Base-by-base conservation (phyloP, 2,113 vertebrate species). In the Penelope pileata region DNA sequence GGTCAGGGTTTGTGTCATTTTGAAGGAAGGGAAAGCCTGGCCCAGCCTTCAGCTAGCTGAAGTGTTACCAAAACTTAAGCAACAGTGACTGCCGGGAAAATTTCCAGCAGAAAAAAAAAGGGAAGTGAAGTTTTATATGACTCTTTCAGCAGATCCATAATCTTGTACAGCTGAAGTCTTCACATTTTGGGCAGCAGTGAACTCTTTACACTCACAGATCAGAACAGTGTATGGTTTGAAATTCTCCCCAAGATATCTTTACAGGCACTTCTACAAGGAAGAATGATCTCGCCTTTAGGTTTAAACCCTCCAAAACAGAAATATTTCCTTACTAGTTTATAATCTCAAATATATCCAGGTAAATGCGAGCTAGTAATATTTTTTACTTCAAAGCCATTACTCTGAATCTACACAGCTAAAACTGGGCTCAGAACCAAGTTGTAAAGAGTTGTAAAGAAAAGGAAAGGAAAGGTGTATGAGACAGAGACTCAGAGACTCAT, bases 1-100 rank as follows among this genome's bases (percentile, higher is more conserved):
- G 48, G 73, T 56, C 34, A 79, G 50, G 17, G n/a, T 62, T 80
- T 5, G 2, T 32, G 60, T 26, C 64, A 73, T 40, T 0, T 0
- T 13, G 17, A 93, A 40, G 58, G 30, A 94, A 70, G 17, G 19
- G 30, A 67, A 85, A 87, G 48, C 26, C 67, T 69, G 73, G 66
- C 48, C n/a, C 68, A 74, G 64, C 11, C 27, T 63, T 92, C 73
- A 92, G 36, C 48, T 45, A 58, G 36, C 11, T 80, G 59, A 69
- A 80, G 17, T 42, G 17, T 48, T 63, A 62, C 30, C 14, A 26
- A 2, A 80, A 58, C 16, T 60, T 85, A 53, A 83, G 48, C 54
- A 91, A 50, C 2, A 2, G 9, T 11, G 29, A 72, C 21, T 12
- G 38, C 12, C 10, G 30, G 22, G 10, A 92, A 85, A 76, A 73